Conservation (phyloP, 2,113 vertebrate species). For the Saiga tatarica region DNA sequence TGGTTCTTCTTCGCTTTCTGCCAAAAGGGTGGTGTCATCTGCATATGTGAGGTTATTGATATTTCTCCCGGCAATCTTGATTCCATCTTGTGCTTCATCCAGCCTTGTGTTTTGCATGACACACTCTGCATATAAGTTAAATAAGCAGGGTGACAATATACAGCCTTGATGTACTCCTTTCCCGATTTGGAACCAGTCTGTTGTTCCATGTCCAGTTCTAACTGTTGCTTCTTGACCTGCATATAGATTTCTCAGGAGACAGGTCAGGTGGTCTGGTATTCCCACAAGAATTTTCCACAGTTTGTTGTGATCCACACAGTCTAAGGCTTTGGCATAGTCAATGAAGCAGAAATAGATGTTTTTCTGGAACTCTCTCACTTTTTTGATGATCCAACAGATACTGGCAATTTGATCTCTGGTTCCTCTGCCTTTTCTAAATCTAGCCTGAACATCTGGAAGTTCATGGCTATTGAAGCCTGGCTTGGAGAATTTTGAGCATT, state of each 20-base stretch:
- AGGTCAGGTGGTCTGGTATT: neutral
- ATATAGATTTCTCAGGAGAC: neutral
- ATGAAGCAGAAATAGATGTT: neutral
- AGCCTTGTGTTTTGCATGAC: neutral
- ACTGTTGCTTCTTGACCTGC: neutral
- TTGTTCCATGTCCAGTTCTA: neutral
- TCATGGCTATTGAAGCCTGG: neutral
- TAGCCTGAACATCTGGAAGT: neutral
- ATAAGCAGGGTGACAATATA: neutral
- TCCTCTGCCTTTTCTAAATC: neutral
- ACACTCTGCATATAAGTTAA: neutral
- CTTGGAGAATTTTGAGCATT: neutral
- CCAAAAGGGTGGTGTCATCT: neutral
- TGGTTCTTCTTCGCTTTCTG: neutral
- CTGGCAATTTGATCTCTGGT: neutral
- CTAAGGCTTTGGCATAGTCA: neutral
- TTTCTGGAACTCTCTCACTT: neutral
- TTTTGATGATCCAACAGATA: neutral
- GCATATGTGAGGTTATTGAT: neutral
- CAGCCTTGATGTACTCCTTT: neutral
- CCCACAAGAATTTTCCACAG: neutral
- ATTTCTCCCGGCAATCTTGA: neutral
- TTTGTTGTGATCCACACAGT: neutral
- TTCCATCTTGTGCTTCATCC: neutral
- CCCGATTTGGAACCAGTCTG: neutral